Conservation (phyloP, 37 sponge, comb jelly and placozoan genomes). For the Tethya wilhelma region DNA sequence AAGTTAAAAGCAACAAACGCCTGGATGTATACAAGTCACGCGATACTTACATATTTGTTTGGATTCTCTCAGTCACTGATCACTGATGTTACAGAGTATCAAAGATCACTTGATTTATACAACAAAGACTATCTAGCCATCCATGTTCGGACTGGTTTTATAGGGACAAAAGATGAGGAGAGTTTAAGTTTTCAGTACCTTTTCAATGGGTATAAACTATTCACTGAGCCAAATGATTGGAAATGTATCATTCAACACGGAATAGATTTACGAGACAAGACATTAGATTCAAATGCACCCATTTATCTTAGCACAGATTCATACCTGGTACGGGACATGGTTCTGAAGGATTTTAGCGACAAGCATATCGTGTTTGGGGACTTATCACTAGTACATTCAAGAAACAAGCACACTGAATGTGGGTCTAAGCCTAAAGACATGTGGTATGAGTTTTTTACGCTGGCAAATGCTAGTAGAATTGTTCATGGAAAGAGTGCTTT, state of each 20-base stretch:
- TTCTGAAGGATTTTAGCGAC: not conserved
- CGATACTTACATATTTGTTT: slow-evolving; percentile 17
- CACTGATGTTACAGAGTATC: not conserved
- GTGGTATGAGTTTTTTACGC: slow-evolving; percentile 21
- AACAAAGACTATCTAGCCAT: slow-evolving; percentile 31
- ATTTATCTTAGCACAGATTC: slow-evolving; percentile 31
- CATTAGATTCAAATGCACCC: not conserved
- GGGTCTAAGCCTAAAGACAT: not conserved
- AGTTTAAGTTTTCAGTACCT: not conserved
- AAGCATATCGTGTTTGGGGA: not conserved
- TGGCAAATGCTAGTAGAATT: slow-evolving; percentile 2
- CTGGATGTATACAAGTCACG: slow-evolving; percentile 2
- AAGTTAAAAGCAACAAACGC: not conserved
- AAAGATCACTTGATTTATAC: not conserved
- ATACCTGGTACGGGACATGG: not conserved
- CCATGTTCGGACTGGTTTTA: slow-evolving; percentile 52
- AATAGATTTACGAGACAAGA: not conserved
- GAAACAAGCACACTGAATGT: not conserved
- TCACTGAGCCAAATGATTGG: slow-evolving; percentile 5
- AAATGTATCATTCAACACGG: slow-evolving; percentile 6
- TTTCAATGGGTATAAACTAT: not conserved
- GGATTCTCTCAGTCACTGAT: not conserved
- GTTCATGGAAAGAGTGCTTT: slow-evolving; percentile 27
- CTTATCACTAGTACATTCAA: not conserved
- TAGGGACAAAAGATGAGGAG: slow-evolving; percentile 26